Evolutionary conservation across 30 jellyfish, hydroid and myxozoan genomes (phyloP), one percentile per base, ranked within the genome.

Genomic region (Nemopilema nomurai): DNA sequence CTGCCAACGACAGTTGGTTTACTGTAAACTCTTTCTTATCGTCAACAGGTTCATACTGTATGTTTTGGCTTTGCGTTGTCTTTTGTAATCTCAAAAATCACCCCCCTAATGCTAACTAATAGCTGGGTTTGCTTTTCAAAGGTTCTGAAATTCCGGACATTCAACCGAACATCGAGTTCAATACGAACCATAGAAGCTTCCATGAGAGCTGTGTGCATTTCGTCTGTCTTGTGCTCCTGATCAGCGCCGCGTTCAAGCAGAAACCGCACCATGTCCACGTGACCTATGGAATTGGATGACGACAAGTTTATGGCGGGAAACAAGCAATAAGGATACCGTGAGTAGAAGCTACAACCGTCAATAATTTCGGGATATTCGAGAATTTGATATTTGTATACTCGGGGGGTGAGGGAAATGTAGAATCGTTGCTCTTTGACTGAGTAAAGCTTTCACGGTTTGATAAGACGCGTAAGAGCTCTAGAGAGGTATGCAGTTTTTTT

Each of bases 151-250:
- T 13, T 6, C 57, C 57, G 9, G 13, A 3, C 57, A 41, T 13
- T 13, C 57, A 6, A 13, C 57, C 13, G 57, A 3, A 13, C 57
- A 41, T 41, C 6, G 13, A 41, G 57, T 41, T 41, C 57, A 41
- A 3, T 41, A 41, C 88, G n/a, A 79, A 93, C 98, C 98, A 93
- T 93, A 18, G 98, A 93, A 25, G 98, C 98, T 65, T 93, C 98
- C 98, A 93, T 93, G 33, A 93, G 74, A 21, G 98, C 98, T 0
- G 98, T 93, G 89, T 93, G 98, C 98, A 93, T 93, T 81, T 93
- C 98, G 51, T 93, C 98, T 0, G 98, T 93, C 69, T 93, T 93
- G 79, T 93, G 98, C 75, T 93, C 98, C 77, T 93, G 98, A 75
- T 93, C 98, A 1, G 98, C 98, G 16, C 98, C 98, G 26, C 96